Percentiles rank a stretch among this genome's conserved stretches.
phyloP scores from a whole-genome alignment of 2,888 invertebrate species.

The Calephelis perditalis region DNA sequence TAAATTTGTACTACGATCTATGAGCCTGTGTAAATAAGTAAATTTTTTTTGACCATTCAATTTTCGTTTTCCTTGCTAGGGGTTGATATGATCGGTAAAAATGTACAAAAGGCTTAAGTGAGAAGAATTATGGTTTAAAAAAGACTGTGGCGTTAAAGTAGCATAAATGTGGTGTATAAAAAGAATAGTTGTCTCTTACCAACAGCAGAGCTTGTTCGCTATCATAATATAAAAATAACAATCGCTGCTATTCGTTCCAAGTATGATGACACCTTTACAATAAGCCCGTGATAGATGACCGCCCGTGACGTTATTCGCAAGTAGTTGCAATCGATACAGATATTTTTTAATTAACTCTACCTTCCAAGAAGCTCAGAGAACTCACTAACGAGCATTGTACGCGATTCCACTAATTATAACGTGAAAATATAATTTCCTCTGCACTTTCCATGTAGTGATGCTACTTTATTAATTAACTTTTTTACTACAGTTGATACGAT shows the following conservation, averaged over 20 bases:
- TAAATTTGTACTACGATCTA: too few relatives aligned
- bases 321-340: conserved; percentile 30
- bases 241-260: background rate
- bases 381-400: conserved; percentile 28
- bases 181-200: too few relatives aligned
- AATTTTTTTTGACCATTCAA: too few relatives aligned
- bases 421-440: conserved; percentile 8
- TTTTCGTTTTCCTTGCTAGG: too few relatives aligned
- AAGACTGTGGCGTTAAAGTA: too few relatives aligned
- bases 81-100: too few relatives aligned
- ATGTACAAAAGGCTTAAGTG: too few relatives aligned
- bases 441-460: background rate
- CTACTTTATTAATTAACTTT: background rate
- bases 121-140: too few relatives aligned
- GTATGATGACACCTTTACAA: conserved; percentile 17
- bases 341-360: conserved; percentile 26
- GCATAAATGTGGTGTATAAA: too few relatives aligned
- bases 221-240: background rate
- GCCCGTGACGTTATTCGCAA: conserved; percentile 24
- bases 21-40: too few relatives aligned
- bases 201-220: too few relatives aligned
- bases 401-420: conserved; percentile 17
- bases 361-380: conserved; percentile 27
- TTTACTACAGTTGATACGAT: too few relatives aligned
- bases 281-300: conserved; percentile 19